Evolutionary conservation across 2,888 invertebrate genomes (phyloP).

Genomic region (Parascotia fuliginaria): DNA sequence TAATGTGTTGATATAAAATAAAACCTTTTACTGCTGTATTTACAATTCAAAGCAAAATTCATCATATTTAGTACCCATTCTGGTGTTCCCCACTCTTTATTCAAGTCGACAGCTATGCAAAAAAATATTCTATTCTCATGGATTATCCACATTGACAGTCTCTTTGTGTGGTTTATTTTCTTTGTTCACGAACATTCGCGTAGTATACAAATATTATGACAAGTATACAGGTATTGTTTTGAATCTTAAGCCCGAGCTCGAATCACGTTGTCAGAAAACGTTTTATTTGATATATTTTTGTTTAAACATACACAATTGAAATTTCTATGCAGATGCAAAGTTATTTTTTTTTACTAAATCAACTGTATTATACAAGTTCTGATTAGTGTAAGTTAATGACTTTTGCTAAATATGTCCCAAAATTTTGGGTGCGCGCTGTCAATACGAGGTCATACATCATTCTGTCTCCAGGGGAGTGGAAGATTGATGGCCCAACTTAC

Average conservation of each 20-base stretch:
- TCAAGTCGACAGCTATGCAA: slow-evolving; percentile 43
- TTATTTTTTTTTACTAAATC: not conserved
- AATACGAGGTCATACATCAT: slow-evolving; percentile 64
- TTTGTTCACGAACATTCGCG: slow-evolving; percentile 24
- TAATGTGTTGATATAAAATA: no score
- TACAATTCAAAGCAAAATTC: no score
- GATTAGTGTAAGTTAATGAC: slow-evolving; percentile 34
- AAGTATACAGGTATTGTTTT: slow-evolving; percentile 23
- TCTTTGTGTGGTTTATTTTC: slow-evolving; percentile 50
- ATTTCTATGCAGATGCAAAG: no score
- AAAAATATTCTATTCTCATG: slow-evolving; percentile 50
- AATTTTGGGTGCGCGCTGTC: slow-evolving; percentile 50
- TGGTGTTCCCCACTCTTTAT: slow-evolving; percentile 24
- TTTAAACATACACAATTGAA: not conserved
- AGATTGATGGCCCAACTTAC: slow-evolving; percentile 66
- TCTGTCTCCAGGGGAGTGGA: slow-evolving; percentile 49
- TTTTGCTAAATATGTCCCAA: slow-evolving; percentile 50
- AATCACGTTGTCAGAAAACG: not conserved
- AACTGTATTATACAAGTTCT: not conserved
- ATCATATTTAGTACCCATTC: slow-evolving; percentile 13
- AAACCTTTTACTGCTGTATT: no score
- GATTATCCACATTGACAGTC: slow-evolving; percentile 53
- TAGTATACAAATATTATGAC: slow-evolving; percentile 32
- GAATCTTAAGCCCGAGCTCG: slow-evolving; percentile 6
- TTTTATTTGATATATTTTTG: not conserved